These are phyloP conservation scores for Drosophila bunnanda DNA, from an alignment of 2,888 invertebrate species.

Conservation along the genomic window DNA sequence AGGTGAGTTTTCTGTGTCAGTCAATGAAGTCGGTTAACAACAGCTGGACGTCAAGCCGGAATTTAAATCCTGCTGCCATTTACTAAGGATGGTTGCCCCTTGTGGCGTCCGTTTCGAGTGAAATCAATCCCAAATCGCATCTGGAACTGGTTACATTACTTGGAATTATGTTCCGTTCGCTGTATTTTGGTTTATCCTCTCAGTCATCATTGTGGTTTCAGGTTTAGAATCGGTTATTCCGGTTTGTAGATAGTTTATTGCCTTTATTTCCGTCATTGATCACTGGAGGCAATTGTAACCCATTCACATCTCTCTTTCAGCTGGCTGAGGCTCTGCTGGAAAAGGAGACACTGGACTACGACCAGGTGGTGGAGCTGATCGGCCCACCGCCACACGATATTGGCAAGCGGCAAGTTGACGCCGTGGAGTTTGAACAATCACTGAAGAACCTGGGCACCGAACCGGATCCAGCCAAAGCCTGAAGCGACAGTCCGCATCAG, in stretches of 20 bases:
- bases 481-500: background rate
- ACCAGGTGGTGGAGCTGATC: slow-evolving; percentile 93
- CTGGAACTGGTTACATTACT: background rate
- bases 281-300: background rate
- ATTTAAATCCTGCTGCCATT: background rate
- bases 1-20: slow-evolving; percentile 85
- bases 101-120: background rate
- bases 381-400: slow-evolving; percentile 94
- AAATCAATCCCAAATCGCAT: background rate
- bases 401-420: slow-evolving; percentile 90
- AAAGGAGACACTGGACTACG: slow-evolving; percentile 96
- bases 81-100: background rate
- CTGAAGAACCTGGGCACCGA: slow-evolving; percentile 84
- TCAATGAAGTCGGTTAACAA: background rate
- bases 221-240: background rate
- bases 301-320: slow-evolving; percentile 85
- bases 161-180: background rate
- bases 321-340: slow-evolving; percentile 93
- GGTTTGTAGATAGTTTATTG: background rate
- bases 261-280: background rate
- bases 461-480: slow-evolving; percentile 41
- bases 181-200: background rate
- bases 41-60: background rate
- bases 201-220: background rate
- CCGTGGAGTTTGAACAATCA: slow-evolving; percentile 90